phyloP scores from a whole-genome alignment of 2,113 vertebrate species.

The Barnardius zonarius region DNA sequence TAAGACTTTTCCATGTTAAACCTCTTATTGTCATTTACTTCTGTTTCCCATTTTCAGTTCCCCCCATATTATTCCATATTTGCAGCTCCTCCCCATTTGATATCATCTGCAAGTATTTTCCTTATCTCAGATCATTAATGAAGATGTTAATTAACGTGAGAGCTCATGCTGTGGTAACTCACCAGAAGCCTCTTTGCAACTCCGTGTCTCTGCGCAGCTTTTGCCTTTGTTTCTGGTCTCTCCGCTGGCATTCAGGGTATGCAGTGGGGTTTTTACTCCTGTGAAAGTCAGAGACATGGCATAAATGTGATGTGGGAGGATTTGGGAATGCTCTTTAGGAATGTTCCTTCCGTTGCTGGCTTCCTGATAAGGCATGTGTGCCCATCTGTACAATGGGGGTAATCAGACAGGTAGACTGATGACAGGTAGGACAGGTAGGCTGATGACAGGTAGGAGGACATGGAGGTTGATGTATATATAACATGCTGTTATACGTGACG shows the following conservation, averaged over 20 bases:
- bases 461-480: rapidly evolving
- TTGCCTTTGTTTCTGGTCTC: neutral
- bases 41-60: neutral
- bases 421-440: too few species aligned
- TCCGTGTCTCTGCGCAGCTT: neutral
- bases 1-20: neutral
- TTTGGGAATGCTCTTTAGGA: neutral
- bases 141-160: neutral
- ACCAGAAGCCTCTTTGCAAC: slow-evolving; percentile 7
- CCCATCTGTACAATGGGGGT: neutral
- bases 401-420: neutral
- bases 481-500: neutral
- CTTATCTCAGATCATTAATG: neutral
- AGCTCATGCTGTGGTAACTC: neutral
- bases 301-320: rapidly evolving
- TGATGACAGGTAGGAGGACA: neutral
- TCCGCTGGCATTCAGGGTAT: neutral
- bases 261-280: rapidly evolving
- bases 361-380: neutral
- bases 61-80: neutral
- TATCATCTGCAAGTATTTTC: slow-evolving; percentile 25
- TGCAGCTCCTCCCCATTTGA: neutral
- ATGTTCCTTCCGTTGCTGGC: neutral
- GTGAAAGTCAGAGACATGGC: neutral
- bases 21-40: neutral